A percentile compares a stretch with the other conserved stretches of the same genome.
phyloP scores from a whole-genome alignment of 2,113 vertebrate genomes.

The Drymodes brunneopygia region DNA sequence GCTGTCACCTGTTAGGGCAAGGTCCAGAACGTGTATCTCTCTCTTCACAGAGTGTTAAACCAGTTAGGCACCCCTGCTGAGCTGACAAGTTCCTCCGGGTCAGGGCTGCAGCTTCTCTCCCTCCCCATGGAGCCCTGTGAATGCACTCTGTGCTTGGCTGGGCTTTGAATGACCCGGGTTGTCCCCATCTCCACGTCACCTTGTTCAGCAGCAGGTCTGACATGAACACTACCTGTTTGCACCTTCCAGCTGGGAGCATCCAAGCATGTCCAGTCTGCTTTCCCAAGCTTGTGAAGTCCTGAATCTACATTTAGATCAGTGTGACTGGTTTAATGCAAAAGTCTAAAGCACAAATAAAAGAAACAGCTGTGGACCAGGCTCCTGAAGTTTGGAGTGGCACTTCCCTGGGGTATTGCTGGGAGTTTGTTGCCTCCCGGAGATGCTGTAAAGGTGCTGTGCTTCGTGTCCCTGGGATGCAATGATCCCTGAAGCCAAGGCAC shows the following conservation, averaged over 20 bases:
- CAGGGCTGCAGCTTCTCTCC: background rate
- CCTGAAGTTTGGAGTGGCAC: background rate
- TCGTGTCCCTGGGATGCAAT: background rate
- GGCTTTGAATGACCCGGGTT: background rate
- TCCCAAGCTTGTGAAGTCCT: background rate
- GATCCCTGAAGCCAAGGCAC: rapidly evolving
- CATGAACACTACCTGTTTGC: background rate
- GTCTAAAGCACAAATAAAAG: background rate
- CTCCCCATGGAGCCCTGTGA: background rate
- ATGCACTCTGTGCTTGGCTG: background rate
- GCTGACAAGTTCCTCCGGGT: background rate
- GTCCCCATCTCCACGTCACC: background rate
- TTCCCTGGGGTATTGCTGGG: background rate
- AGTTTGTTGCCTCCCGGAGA: background rate
- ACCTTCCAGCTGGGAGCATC: background rate
- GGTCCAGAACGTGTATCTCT: rapidly evolving
- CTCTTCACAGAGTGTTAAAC: background rate
- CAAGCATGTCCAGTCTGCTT: background rate
- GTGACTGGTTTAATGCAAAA: background rate
- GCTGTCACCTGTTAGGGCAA: background rate
- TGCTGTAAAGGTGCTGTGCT: background rate
- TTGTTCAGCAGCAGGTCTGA: background rate
- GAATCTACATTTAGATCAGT: background rate
- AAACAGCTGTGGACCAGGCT: background rate
- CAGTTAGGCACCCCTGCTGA: background rate